Evolutionary conservation across 2,888 invertebrate species (phyloP).

Genomic region (Ophonus ardosiacus): DNA sequence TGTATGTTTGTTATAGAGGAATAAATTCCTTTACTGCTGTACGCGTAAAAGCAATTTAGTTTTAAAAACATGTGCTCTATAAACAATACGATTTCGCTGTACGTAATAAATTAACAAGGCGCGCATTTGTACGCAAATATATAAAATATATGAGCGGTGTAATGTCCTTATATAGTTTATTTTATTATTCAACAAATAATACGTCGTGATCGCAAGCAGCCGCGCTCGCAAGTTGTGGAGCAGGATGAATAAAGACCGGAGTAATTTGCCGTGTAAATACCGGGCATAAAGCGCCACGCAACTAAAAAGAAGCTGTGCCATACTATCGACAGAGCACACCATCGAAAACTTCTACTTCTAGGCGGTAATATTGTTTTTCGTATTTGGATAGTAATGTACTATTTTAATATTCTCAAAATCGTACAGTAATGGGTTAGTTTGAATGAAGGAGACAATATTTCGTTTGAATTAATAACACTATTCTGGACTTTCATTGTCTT

Average conservation of each 20-base stretch:
- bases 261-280: slow-evolving; percentile 51
- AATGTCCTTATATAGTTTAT: slow-evolving; percentile 47
- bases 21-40: not conserved
- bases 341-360: not conserved
- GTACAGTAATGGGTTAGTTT: no score
- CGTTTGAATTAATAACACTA: no score
- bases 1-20: not conserved
- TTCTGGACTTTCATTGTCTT: no score
- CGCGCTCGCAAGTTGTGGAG: slow-evolving; percentile 19
- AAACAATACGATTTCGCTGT: slow-evolving; percentile 7
- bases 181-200: slow-evolving; percentile 57
- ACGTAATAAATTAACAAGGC: slow-evolving; percentile 3
- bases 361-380: no score
- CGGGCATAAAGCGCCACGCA: not conserved
- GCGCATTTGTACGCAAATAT: slow-evolving; percentile 33
- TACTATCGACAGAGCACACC: not conserved
- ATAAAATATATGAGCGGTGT: slow-evolving; percentile 33
- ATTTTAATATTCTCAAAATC: no score
- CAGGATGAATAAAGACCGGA: slow-evolving; percentile 43
- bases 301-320: not conserved
- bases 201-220: slow-evolving; percentile 25
- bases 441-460: no score
- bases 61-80: not conserved
- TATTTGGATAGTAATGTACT: no score
- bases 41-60: not conserved